Conservation (phyloP, 2,113 vertebrate genomes). For the Larimichthys polyactis region DNA sequence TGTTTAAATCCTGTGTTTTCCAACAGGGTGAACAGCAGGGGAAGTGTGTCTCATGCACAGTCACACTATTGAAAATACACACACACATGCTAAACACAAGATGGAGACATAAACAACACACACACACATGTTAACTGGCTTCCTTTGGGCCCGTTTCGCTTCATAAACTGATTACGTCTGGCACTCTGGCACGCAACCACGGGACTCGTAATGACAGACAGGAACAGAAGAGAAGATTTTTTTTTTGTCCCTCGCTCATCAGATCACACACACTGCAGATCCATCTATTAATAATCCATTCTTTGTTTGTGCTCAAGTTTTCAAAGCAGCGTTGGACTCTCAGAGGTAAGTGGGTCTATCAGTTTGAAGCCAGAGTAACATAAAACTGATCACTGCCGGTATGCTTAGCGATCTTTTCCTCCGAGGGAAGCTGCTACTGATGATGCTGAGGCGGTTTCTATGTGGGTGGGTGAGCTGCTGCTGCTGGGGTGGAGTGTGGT, state of each 20-base stretch:
- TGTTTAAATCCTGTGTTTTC: not conserved
- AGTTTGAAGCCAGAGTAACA: not conserved
- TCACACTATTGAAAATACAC: constrained; percentile 13
- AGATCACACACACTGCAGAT: not conserved
- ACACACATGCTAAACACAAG: constrained; percentile 43
- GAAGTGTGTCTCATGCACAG: not conserved
- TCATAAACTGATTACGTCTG: no score
- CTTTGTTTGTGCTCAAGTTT: not conserved
- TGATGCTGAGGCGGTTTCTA: not conserved
- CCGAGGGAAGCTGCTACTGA: not conserved
- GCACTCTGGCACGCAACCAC: not conserved
- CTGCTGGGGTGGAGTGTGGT: not conserved
- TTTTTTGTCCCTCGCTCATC: not conserved
- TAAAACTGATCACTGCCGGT: not conserved
- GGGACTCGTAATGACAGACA: not conserved
- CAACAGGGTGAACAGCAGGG: not conserved
- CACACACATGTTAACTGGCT: no score
- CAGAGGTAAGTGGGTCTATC: not conserved
- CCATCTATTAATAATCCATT: not conserved
- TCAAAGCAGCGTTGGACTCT: not conserved
- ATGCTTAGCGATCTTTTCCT: not conserved
- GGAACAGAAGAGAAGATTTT: not conserved
- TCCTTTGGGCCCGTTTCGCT: no score
- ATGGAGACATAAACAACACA: constrained; percentile 55
- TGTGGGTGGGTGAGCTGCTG: not conserved